Evolutionary conservation across 2,797 vertebrate genomes (phyloP), one percentile per base, ranked within the genome.

Genomic region (Platyrinchus mystaceus): DNA sequence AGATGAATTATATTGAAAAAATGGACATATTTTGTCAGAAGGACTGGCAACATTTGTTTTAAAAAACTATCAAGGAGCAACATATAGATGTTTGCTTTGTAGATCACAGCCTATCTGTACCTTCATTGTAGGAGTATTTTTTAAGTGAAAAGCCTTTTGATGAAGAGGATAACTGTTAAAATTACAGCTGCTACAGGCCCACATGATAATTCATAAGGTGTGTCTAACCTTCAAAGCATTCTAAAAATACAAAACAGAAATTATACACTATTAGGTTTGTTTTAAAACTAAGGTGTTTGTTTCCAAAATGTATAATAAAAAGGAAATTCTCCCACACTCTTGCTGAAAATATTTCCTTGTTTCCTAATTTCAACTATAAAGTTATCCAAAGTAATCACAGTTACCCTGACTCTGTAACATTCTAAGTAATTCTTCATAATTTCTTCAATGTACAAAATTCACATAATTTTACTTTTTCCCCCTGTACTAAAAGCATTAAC

Each of bases 201-300:
- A 74, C 71, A 87, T 56, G 74, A 52, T 94, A 97, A 88, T 94
- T 92, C n/a, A 43, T 66, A 63, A 89, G 76, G 74, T 80, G 87
- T 91, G 81, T 88, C 84, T 92, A 94, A 80, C 14, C 58, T 94
- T 95, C 90, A 95, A 94, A 87, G 62, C 12, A 2, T 68, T 89
- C 67, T 89, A 92, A 96, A 96, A 92, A 79, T 89, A 83, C 53
- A 78, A 90, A 89, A 23, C 41, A 91, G 44, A 94, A 96, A 95
- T 94, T 78, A 84, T 41, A 56, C 15, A 30, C 46, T 80, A 53
- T 87, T 91, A 93, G 16, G 10, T 22, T 81, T 84, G 49, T 77
- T 83, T 94, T 79, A 85, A 89, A 93, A 84, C 5, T 46, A 66
- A 81, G 71, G 22, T 53, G 62, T 81, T 95, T 95, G 77, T 95